These are phyloP conservation scores for Chaetops frenatus DNA, from an alignment of 2,113 vertebrate species.

Conservation along the genomic window DNA sequence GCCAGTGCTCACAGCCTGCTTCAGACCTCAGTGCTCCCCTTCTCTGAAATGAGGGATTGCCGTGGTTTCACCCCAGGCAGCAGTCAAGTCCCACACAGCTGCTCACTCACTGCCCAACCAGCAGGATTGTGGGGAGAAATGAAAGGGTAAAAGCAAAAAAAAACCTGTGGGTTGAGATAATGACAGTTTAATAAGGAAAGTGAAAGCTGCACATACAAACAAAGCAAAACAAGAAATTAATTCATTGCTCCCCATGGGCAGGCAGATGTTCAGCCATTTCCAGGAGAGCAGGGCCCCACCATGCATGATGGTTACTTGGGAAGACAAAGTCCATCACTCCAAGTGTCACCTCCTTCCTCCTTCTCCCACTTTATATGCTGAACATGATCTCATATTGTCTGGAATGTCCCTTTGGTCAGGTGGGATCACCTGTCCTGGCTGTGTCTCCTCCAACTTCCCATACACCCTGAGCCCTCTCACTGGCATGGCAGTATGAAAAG, in stretches of 20 bases:
- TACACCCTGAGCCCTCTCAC: rapidly evolving
- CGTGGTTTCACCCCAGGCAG: not conserved
- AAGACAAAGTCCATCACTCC: not conserved
- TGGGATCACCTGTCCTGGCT: not conserved
- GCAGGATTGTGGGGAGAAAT: not conserved
- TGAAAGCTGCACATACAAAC: rapidly evolving
- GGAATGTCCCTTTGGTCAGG: too few relatives aligned
- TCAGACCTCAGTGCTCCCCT: not conserved
- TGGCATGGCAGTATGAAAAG: rapidly evolving
- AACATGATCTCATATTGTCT: rapidly evolving
- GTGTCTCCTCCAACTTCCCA: not conserved
- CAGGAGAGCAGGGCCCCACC: too few relatives aligned
- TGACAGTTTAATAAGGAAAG: not conserved
- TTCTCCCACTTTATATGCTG: not conserved
- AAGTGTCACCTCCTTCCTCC: not conserved
- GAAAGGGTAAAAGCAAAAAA: not conserved
- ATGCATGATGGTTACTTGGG: rapidly evolving
- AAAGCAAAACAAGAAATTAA: not conserved
- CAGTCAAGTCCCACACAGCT: not conserved
- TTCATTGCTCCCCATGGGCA: not conserved
- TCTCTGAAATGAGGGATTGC: not conserved
- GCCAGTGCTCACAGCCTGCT: not conserved
- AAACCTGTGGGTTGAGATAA: not conserved
- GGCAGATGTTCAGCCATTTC: not conserved
- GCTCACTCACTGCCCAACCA: not conserved